Base-by-base conservation (phyloP, 2,113 vertebrate genomes). In the Hiodon alosoides region DNA sequence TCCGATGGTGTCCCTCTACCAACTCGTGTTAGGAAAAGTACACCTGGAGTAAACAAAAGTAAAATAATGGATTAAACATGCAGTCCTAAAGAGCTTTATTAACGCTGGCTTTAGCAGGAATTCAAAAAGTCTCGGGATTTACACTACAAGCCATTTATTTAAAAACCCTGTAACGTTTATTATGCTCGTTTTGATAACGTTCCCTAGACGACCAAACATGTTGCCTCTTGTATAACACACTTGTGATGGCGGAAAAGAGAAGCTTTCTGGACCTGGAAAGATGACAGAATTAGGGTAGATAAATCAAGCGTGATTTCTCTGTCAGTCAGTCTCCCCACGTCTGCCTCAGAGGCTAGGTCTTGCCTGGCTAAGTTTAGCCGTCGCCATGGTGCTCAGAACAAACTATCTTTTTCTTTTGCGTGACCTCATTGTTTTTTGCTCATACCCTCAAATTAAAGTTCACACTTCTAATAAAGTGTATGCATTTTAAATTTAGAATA, bases 381-480 rank as follows among this genome's bases (percentile, higher is more conserved):
- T 71, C 9, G 53, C 70, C 57, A 60, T 48, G 57, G 70, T n/a
- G 57, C 8, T 11, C 31, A 60, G 53, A 5, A 71, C 8, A 54
- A 59, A 4, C 11, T 16, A 50, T 3, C 50, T 71, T 60, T 16
- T 8, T 48, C 57, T 57, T 31, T 31, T 13, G n/a, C 7, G 9
- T 5, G 16, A 47, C 70, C 61, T 64, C 6, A 3, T 16, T 13
- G 3, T 46, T 11, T 11, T 16, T 31, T 6, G 16, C 3, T 9
- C 50, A 31, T 31, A 31, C 31, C 31, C 13, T 8, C 53, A 31
- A 71, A 4, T 55, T 52, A 52, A 46, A 57, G 17, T 46, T 46
- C 14, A 4, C 50, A 55, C 52, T n/a, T 47, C 53, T 70, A 31
- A 70, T 57, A 57, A 70, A 70, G 52, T 10, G 68, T 70, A 55